phyloP scores from a whole-genome alignment of 2,888 invertebrate species.

The Melinaea marsaeus region DNA sequence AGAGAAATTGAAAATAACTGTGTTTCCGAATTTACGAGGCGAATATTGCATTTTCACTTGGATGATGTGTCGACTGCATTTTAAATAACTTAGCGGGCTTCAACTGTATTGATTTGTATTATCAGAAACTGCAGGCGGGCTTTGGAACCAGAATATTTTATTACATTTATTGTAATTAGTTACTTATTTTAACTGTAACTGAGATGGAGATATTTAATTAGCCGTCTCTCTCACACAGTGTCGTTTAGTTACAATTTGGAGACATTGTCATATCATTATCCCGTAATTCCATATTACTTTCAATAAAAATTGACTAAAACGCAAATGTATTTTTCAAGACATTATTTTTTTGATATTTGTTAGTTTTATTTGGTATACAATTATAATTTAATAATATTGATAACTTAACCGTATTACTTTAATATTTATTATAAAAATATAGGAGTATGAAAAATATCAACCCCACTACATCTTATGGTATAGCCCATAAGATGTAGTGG shows the following conservation, averaged over 20 bases:
- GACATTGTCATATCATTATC: no score
- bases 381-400: no score
- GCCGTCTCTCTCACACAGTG: no score
- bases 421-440: no score
- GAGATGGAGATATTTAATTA: not conserved
- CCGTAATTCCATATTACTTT: no score
- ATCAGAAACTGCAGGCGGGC: conserved; percentile 36
- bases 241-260: no score
- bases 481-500: not conserved
- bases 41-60: conserved; percentile 72
- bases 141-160: conserved; percentile 16
- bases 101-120: conserved; percentile 62
- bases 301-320: no score
- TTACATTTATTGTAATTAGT: conserved; percentile 1
- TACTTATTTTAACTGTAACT: not conserved
- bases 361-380: no score
- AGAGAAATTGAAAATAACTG: conserved; percentile 61
- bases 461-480: not conserved
- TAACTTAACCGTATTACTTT: no score
- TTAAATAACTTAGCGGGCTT: conserved; percentile 69
- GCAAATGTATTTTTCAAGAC: no score
- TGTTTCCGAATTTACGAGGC: conserved; percentile 65
- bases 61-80: conserved; percentile 74
- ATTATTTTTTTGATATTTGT: no score
- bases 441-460: no score